These are phyloP conservation scores for Himalopsyche phryganea DNA, from an alignment of 1,140 invertebrate species.

Conservation along the genomic window DNA sequence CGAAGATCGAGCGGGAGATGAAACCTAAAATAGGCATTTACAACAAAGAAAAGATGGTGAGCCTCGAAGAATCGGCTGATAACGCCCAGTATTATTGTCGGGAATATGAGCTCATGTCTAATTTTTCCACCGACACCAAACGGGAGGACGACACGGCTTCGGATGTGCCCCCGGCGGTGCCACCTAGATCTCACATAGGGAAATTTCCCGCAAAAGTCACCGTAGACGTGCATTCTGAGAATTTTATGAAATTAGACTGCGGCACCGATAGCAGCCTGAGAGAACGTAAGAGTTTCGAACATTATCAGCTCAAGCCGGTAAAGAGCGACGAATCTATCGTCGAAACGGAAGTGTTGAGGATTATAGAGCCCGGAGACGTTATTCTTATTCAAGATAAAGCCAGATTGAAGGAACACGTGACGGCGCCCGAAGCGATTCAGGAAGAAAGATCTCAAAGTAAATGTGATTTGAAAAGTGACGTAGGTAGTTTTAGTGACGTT, in stretches of 20 bases:
- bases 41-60: not conserved
- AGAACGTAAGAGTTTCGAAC: slow-evolving; percentile 27
- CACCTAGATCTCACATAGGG: slow-evolving; percentile 37
- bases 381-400: slow-evolving; percentile 7
- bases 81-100: slow-evolving; percentile 35
- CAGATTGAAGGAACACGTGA: not conserved
- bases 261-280: not conserved
- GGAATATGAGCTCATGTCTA: slow-evolving; percentile 48
- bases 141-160: not conserved
- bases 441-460: slow-evolving; percentile 13
- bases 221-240: slow-evolving; percentile 5
- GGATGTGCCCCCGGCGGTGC: slow-evolving; percentile 43
- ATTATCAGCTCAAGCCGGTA: slow-evolving; percentile 20
- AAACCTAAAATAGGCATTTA: slow-evolving; percentile 25
- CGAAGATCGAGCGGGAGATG: slow-evolving; percentile 27
- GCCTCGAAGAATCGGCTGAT: slow-evolving; percentile 16
- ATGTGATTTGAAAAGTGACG: slow-evolving; percentile 18
- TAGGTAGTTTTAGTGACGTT: slow-evolving; percentile 10
- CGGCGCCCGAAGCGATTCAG: slow-evolving; percentile 4
- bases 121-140: slow-evolving; percentile 43
- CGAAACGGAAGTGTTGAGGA: slow-evolving; percentile 1
- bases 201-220: slow-evolving; percentile 3
- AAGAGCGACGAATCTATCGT: not conserved
- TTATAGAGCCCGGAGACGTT: slow-evolving; percentile 4
- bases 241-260: not conserved